Conservation (phyloP, 2,888 invertebrate species). For the Gastracanthus pulcherrimus region DNA sequence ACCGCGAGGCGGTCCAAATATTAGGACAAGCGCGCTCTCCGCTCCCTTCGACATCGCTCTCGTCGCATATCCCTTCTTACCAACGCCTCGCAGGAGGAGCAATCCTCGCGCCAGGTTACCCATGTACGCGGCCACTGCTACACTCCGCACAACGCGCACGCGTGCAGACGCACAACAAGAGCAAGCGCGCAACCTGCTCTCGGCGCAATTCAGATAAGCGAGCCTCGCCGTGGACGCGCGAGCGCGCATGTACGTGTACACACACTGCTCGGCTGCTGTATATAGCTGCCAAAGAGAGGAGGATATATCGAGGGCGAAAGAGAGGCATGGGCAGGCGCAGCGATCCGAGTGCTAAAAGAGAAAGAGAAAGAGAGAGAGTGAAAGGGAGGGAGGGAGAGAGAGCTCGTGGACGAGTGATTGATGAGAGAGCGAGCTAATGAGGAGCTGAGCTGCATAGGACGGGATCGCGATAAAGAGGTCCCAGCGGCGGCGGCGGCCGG, state of each 20-base stretch:
- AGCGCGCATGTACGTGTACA: background rate
- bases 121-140: no score
- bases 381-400: slow-evolving; percentile 60
- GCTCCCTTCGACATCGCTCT: background rate
- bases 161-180: background rate
- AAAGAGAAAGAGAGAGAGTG: slow-evolving; percentile 50
- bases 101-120: no score
- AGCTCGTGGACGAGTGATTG: slow-evolving; percentile 76
- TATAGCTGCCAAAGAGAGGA: background rate
- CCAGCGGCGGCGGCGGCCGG: slow-evolving; percentile 63
- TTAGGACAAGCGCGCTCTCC: slow-evolving; percentile 1
- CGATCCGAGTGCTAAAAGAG: slow-evolving; percentile 43
- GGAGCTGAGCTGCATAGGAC: slow-evolving; percentile 75
- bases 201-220: slow-evolving; percentile 21
- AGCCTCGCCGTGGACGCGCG: background rate
- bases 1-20: background rate
- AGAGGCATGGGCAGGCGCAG: no score
- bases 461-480: slow-evolving; percentile 77
- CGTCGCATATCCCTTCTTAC: background rate
- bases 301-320: background rate
- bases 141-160: background rate
- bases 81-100: background rate
- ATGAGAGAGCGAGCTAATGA: slow-evolving; percentile 77
- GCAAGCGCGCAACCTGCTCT: slow-evolving; percentile 21
- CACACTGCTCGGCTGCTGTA: no score